Base-by-base conservation (phyloP, 1,140 invertebrate genomes). In the Galleria mellonella region DNA sequence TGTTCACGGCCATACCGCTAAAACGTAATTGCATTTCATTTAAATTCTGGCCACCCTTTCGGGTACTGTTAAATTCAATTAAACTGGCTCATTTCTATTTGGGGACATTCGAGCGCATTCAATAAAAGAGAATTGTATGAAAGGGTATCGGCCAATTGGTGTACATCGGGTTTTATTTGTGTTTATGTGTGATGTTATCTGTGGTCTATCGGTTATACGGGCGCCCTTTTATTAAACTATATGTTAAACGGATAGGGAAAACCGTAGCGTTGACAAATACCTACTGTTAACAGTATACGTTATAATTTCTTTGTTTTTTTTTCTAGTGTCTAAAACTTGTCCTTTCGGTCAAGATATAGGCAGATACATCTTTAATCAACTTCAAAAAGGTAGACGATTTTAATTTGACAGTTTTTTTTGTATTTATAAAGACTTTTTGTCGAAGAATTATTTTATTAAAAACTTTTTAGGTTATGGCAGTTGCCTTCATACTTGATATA, bases 171-270 rank as follows among this genome's bases (percentile, higher is more conserved):
- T 64, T 68, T 76, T 70, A 73, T 69, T 62, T 61, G 63, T 74
- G 68, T 78, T 74, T 79, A 67, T 67, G 63, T 72, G 55, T 72
- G 79, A 76, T 83, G 60, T 77, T 82, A 82, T 83, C 79, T 74
- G 67, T 39, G 66, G 68, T 59, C 51, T 64, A 61, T 66, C 62
- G 59, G 62, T 67, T 50, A 78, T 78, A 73, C 67, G 76, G 72
- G 72, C 56, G 47, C 64, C 57, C 74, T 75, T 82, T 72, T 83
- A 76, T 77, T 78, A 77, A 74, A 70, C 51, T 57, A 43, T 47
- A 60, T 42, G 36, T 51, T 52, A 51, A n/a, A n/a, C n/a, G n/a
- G 31, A 61, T 47, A 56, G 37, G 13, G 32, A 28, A 58, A 67
- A 45, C 47, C 46, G 29, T 69, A 31, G 63, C 63, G 56, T 32